Base-by-base conservation (phyloP, 2,888 invertebrate species). In the Drosophila prostipennis region DNA sequence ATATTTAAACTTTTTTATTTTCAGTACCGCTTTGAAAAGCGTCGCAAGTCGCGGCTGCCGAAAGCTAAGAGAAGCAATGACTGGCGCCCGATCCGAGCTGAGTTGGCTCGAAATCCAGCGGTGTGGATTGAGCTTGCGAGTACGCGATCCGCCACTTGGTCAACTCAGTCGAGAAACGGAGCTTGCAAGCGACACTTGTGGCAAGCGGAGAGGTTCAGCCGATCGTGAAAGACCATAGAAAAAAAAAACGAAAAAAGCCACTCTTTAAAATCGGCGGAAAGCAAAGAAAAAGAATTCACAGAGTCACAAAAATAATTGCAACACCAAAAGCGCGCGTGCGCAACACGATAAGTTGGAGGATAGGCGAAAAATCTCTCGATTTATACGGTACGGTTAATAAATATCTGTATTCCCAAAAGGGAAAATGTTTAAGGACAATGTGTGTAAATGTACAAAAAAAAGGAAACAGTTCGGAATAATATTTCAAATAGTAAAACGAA, bases 141-240 rank as follows among this genome's bases (percentile, higher is more conserved):
- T 76, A 72, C 61, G 58, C 56, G 57, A 58, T 45, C 60, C 49
- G 52, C 48, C 53, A 51, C 43, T 60, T 65, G 72, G 54, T 58
- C 70, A 68, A 78, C 70, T 89, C 89, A 89, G 90, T 89, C 89
- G 82, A 76, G 69, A 80, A 80, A 84, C 82, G 87, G 71, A 87
- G 85, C 90, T 89, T 82, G 90, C 71, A 73, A 90, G 80, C 87
- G 76, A 76, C 74, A 89, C 84, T 86, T 83, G 85, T 60, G 69
- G 82, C 61, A 76, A 80, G 89, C 89, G 89, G 79, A 46, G 46
- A 13, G 6, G 23, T 23, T 43, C 19, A 43, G 43, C 23, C 43
- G 43, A 74, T 46, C 60, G 74, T 39, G 54, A 60, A 36, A 39
- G 60, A 59, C 64, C 51, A 46, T 54, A n/a, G 16, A 51, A 46